Evolutionary conservation across 2,797 vertebrate species (phyloP).

Genomic region (Xenentodon cancila): DNA sequence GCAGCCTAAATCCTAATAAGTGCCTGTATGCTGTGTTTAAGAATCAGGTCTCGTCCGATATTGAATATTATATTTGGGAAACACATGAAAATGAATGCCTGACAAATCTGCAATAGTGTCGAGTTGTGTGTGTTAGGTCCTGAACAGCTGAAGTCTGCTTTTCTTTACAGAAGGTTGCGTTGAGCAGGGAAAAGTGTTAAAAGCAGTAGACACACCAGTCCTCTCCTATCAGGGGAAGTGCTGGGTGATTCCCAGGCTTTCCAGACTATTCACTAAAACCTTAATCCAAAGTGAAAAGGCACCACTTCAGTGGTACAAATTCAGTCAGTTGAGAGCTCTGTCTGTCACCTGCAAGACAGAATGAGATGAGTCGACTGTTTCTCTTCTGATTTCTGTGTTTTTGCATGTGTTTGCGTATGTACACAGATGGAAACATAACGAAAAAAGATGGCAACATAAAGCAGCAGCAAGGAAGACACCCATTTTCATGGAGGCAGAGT

Average conservation of each 20-base stretch:
- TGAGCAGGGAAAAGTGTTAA: slow-evolving; percentile 34
- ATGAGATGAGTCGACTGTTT: slow-evolving; percentile 55
- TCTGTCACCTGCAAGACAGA: slow-evolving; percentile 47
- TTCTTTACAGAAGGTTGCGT: slow-evolving; percentile 11
- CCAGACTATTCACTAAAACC: slow-evolving; percentile 37
- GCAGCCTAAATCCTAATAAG: no score
- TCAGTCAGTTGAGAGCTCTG: slow-evolving; percentile 40
- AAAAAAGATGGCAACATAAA: no score
- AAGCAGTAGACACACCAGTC: slow-evolving; percentile 36
- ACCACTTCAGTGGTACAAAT: slow-evolving; percentile 43
- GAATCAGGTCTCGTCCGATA: no score
- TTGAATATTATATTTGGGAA: neutral
- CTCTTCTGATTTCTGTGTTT: neutral
- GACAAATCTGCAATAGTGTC: neutral
- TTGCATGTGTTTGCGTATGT: slow-evolving; percentile 32
- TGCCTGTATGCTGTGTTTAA: no score
- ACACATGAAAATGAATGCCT: neutral
- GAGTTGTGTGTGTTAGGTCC: neutral
- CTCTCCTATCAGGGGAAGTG: slow-evolving; percentile 40
- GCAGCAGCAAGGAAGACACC: no score
- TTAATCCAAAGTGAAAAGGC: slow-evolving; percentile 60
- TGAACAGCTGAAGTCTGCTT: slow-evolving; percentile 5
- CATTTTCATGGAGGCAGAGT: no score
- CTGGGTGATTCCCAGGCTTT: slow-evolving; percentile 38
- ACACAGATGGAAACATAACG: no score